Base-by-base conservation (phyloP, 1,140 invertebrate genomes). In the Dinoponera quadriceps region DNA sequence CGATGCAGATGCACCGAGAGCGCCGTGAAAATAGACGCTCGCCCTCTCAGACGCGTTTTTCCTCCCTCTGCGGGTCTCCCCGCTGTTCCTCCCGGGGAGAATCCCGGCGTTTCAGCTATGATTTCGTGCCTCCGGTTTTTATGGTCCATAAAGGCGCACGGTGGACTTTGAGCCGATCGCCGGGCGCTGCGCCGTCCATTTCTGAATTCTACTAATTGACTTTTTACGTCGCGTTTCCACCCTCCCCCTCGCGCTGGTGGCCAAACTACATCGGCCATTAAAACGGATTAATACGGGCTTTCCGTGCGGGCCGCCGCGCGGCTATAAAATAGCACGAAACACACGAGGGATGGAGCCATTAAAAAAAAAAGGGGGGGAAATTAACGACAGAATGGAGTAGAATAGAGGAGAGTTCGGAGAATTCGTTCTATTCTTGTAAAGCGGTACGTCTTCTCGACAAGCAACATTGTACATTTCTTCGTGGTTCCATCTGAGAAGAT, bases 71-170 rank as follows among this genome's bases (percentile, higher is more conserved):
- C n/a, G 38, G n/a, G 7, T 20, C 7, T 20, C 54, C 20, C 18
- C 9, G n/a, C 9, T 1, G n/a, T 22, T 75, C 38, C 27, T 51
- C n/a, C 4, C 27, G 18, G 3, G 20, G 25, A 75, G 48, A 2
- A 5, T 22, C 1, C 54, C 51, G 0, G 14, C 2, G 51, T 18
- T 55, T 65, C 33, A 60, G 51, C 51, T 63, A 51, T 62, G 38
- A 62, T 78, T 78, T 73, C 59, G 38, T 68, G 49, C 73, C 65
- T 27, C 55, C 29, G 44, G 44, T 57, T 85, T 82, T 83, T 75
- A 77, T 44, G 57, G n/a, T 27, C 59, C 72, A 82, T 86, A 84
- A 86, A 84, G 29, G 59, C 72, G 73, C 20, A 20, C 7, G 13
- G 7, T 44, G 38, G 7, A 44, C 7, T 44, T 44, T 9, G 38